Conservation (phyloP, 2,113 vertebrate genomes). For the Mormyrus iriodes region DNA sequence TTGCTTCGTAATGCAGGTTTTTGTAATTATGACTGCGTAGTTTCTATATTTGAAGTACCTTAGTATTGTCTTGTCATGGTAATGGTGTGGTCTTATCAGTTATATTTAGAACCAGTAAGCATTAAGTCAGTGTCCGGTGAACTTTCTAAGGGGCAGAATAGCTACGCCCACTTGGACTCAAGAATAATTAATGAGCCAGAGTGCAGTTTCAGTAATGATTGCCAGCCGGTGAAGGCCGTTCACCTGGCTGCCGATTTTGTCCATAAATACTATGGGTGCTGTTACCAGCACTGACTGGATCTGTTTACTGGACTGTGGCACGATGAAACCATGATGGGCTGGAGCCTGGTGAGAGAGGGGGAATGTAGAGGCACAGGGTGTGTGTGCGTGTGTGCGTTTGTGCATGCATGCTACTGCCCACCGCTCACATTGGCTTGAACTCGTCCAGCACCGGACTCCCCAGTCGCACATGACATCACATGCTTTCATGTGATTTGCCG, state of each 20-base stretch:
- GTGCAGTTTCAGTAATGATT: neutral
- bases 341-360: neutral
- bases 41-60: neutral
- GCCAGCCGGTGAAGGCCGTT: neutral
- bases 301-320: neutral
- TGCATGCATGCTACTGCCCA: neutral
- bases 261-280: neutral
- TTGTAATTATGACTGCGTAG: neutral
- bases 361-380: neutral
- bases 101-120: neutral
- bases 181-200: neutral
- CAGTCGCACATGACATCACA: slow-evolving; percentile 66
- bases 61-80: neutral
- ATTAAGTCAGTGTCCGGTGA: neutral
- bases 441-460: slow-evolving; percentile 39
- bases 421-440: slow-evolving; percentile 24
- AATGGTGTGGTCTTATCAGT: neutral
- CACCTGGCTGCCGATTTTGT: neutral
- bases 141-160: neutral
- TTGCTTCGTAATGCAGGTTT: neutral
- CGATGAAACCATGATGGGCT: neutral
- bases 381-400: neutral
- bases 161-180: neutral
- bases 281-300: neutral
- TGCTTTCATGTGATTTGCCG: slow-evolving; percentile 71